Base-by-base conservation (phyloP, 2,797 vertebrate genomes). In the Erethizon dorsatum region DNA sequence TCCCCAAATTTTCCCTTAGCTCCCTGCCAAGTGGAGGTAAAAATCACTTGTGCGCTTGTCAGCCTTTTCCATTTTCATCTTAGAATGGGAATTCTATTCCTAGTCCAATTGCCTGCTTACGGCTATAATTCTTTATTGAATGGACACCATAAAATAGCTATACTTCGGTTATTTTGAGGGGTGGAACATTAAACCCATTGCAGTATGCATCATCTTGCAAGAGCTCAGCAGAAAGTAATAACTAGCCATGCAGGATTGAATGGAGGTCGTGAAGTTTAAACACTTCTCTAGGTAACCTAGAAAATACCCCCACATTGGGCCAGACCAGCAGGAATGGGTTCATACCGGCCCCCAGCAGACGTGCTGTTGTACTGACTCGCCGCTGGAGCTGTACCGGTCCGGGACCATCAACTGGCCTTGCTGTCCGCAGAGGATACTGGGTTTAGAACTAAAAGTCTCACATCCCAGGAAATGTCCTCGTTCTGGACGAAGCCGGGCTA, bases 1-100 rank as follows among this genome's bases (percentile, higher is more conserved):
- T n/a, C 22, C 67, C 65, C 14, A 79, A 85, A 67, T 85, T 13
- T 12, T 82, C 20, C 63, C 71, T 67, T 24, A 47, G 26, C 2
- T 89, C 80, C 33, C 33, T 0, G 9, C 79, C 33, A 73, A 71
- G 37, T 73, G 2, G 71, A 95, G 45, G 73, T 56, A 59, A 93
- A 93, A 87, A 65, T 91, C 26, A 33, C 22, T 84, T 87, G 10
- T 14, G 47, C 31, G n/a, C 59, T 69, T 87, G 24, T 90, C 69
- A 50, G 37, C 4, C 18, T 83, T 97, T 95, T 80, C 75, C 45
- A 1, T 96, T 91, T 80, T 89, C 93, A 90, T 79, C 17, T 26
- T 47, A 41, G 52, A 69, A 61, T 93, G 63, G 90, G 87, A 84
- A 84, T 52, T 65, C 61, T 82, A 45, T 67, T 61, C 41, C 20